Evolutionary conservation across 2,113 vertebrate genomes (phyloP).

Genomic region (Oenanthe melanoleuca): DNA sequence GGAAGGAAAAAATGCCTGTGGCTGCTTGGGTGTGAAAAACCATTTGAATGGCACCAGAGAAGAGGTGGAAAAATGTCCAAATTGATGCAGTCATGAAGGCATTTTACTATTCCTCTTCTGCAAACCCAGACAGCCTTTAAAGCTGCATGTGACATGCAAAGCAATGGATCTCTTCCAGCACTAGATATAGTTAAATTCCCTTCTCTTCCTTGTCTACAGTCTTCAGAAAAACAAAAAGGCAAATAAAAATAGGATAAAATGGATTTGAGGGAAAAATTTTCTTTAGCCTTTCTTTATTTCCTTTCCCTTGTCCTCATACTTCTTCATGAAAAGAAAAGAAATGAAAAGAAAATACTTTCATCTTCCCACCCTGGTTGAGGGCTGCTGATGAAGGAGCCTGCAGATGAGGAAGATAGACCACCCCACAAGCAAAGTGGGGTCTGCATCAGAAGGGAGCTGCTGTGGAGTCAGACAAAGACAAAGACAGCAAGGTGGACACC

Average conservation of each 20-base stretch:
- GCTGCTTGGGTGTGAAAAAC: not conserved
- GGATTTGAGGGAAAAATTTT: not conserved
- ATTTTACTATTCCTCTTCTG: not conserved
- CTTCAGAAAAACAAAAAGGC: not conserved
- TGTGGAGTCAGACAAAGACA: not conserved
- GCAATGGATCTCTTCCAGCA: not conserved
- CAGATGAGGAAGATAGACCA: not conserved
- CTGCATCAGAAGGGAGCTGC: not conserved
- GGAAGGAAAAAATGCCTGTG: fast-evolving
- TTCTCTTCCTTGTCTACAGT: not conserved
- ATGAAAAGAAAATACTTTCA: not conserved
- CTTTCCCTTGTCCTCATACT: not conserved
- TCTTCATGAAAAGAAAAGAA: not conserved
- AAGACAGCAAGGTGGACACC: too few species aligned
- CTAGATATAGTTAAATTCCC: not conserved
- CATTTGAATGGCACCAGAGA: not conserved
- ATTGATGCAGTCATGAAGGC: fast-evolving
- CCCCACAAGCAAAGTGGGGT: not conserved
- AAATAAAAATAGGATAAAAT: not conserved
- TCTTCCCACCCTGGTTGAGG: not conserved
- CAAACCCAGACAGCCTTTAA: not conserved
- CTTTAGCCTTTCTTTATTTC: not conserved
- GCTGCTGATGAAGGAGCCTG: not conserved
- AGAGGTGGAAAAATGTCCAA: not conserved
- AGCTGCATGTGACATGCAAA: not conserved